Evolutionary conservation across 2,113 vertebrate genomes (phyloP).

Genomic region (human (Homo sapiens)): GRCh38 chr5:174688501-174689000

Average conservation of each 20-base stretch:
- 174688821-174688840: not conserved
- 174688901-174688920: rapidly evolving
- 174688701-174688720: not conserved
- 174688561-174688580: not conserved
- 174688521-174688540: constrained; percentile 80
- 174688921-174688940: not conserved
- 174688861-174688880: too few relatives aligned
- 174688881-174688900: not conserved
- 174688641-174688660: not conserved
- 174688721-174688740: not conserved
- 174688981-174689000: too few relatives aligned
- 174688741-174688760: not conserved
- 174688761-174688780: not conserved
- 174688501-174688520: constrained; percentile 48
- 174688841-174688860: not conserved
- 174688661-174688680: not conserved
- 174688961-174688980: not conserved
- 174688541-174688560: constrained; percentile 72
- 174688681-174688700: not conserved
- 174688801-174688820: not conserved
- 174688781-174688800: rapidly evolving
- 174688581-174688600: constrained; percentile 73
- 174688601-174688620: constrained; percentile 68
- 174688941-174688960: not conserved
- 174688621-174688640: constrained; percentile 74